These are phyloP conservation scores for Mirza zaza DNA, from an alignment of 2,113 vertebrate genomes.

Conservation along the genomic window DNA sequence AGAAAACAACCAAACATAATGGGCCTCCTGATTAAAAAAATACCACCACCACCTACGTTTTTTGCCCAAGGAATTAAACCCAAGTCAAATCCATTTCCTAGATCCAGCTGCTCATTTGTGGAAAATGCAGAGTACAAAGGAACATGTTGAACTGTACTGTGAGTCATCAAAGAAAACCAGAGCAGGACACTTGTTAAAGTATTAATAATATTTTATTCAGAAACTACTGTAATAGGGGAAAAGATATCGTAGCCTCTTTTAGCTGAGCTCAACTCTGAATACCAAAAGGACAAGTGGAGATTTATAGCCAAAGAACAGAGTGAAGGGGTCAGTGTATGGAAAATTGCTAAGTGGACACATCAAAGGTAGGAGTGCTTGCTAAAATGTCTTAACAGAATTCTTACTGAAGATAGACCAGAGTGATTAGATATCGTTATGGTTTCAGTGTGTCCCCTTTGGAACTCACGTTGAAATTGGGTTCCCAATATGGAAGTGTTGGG, in stretches of 20 bases:
- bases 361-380: background rate
- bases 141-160: background rate
- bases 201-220: background rate
- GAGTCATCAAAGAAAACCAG: background rate
- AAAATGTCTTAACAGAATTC: background rate
- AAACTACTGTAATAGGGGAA: background rate
- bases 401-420: background rate
- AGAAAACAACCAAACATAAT: background rate
- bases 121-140: background rate
- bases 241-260: background rate
- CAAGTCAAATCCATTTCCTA: background rate
- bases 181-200: background rate
- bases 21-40: background rate
- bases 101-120: background rate
- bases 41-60: background rate
- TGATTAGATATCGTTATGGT: background rate
- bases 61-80: background rate
- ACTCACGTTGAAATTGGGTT: background rate
- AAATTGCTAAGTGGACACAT: background rate
- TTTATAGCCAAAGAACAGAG: background rate
- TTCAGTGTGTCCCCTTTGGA: background rate
- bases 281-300: background rate
- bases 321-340: background rate
- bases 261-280: background rate
- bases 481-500: background rate